Base-by-base conservation (phyloP, 1,140 invertebrate species). In the Cyclargus thomasi region DNA sequence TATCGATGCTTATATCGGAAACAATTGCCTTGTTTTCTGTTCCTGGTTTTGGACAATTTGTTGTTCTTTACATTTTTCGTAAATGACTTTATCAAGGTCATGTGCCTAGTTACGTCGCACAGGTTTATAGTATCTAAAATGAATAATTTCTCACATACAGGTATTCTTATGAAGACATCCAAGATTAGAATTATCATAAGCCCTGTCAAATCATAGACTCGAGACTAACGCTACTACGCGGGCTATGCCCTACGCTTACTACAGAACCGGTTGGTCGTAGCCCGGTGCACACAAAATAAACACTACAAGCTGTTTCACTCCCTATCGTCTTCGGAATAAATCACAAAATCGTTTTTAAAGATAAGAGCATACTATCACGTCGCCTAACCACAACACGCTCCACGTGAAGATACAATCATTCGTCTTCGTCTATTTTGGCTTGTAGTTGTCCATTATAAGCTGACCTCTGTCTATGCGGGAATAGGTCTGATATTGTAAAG, bases 181-280 rank as follows among this genome's bases (percentile, higher is more conserved):
- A 59, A 59, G 18, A 59, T 20, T 20, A 18, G 20, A 59, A 59
- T 20, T 59, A 59, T 59, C 55, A 59, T 59, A 59, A 59, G 10
- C 55, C 17, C 18, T 59, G 55, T 59, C 55, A 59, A 59, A 59
- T 21, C 55, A 20, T 59, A 59, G 18, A 59, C 55, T 55, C 16
- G 18, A 47, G 39, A 7, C 0, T 2, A 59, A 59, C 18, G 20
- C 55, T 59, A 59, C 17, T 20, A 20, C 55, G 18, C 55, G 67
- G 77, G 79, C 79, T 82, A 80, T 85, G 79, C 85, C 82, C 81
- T 83, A 82, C 79, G 77, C 76, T 80, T 85, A 85, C 82, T 82
- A 80, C 71, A 76, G 67, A 86, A 88, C 83, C 84, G 83, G 83
- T 88, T 76, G 67, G 35, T 59, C 65, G 53, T 68, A 65, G 74